Evolutionary conservation across 2,113 vertebrate genomes (phyloP).

Genomic region (Anser cygnoides): DNA sequence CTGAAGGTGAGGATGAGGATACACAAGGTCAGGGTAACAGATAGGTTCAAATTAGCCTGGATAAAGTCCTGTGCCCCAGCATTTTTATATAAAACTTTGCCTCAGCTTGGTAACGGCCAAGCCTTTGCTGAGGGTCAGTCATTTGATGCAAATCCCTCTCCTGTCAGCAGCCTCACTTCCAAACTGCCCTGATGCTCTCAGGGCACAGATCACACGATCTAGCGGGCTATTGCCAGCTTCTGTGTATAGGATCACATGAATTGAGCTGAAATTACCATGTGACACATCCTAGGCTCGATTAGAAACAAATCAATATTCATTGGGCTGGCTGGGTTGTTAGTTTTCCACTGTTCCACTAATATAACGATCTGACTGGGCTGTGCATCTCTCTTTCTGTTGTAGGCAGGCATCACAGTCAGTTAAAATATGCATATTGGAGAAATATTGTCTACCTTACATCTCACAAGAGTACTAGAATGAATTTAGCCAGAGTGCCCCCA

Average conservation of each 20-base stretch:
- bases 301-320: constrained; percentile 18
- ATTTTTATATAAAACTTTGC: neutral
- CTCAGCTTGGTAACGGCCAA: neutral
- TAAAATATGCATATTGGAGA: neutral
- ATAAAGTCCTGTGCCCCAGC: neutral
- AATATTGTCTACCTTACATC: neutral
- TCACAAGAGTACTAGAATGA: neutral
- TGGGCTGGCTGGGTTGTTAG: neutral
- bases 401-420: neutral
- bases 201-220: neutral
- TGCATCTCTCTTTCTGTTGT: neutral
- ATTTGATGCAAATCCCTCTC: neutral
- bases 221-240: neutral
- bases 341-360: constrained; percentile 6
- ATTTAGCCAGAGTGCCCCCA: neutral
- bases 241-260: neutral
- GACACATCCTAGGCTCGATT: neutral
- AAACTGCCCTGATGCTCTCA: neutral
- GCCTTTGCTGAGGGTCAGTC: neutral
- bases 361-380: neutral
- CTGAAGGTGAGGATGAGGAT: neutral
- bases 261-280: neutral
- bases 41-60: neutral
- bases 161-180: neutral
- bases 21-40: neutral